Evolutionary conservation across 37 sponge, comb jelly and placozoan species (phyloP).

Genomic region (Agelas oroides): DNA sequence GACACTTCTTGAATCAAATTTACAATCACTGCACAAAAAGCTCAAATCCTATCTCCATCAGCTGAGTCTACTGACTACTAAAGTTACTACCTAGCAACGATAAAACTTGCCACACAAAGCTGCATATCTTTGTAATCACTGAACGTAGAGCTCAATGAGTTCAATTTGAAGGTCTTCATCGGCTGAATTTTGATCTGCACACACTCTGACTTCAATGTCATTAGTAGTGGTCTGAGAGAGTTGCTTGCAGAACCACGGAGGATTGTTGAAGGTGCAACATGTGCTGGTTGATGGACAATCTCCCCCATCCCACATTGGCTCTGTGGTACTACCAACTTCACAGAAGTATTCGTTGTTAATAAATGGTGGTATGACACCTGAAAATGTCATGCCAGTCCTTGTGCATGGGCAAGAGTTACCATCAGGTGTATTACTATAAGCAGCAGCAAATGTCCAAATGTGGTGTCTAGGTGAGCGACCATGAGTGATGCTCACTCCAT

Average conservation of each 20-base stretch:
- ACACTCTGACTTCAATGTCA: too few relatives aligned
- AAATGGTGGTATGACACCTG: background rate
- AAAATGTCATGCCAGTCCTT: background rate
- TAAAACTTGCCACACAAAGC: too few relatives aligned
- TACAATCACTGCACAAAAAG: too few relatives aligned
- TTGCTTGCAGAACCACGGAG: background rate
- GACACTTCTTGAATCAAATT: too few relatives aligned
- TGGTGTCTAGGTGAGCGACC: slow-evolving; percentile 38
- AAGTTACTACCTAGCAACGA: too few relatives aligned
- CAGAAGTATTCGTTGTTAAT: slow-evolving; percentile 49
- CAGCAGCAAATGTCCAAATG: slow-evolving; percentile 44
- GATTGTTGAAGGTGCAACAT: slow-evolving; percentile 18
- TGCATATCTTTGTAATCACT: too few relatives aligned
- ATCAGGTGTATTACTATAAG: background rate
- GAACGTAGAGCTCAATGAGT: too few relatives aligned
- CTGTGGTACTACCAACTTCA: slow-evolving; percentile 19
- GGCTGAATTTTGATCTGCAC: too few relatives aligned
- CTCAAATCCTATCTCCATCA: too few relatives aligned
- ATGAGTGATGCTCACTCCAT: slow-evolving; percentile 47
- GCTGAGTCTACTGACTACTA: too few relatives aligned
- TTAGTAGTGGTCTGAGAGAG: too few relatives aligned
- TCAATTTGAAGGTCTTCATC: too few relatives aligned
- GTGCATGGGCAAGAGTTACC: background rate
- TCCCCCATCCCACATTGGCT: slow-evolving; percentile 55
- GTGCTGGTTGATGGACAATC: slow-evolving; percentile 22